Evolutionary conservation across 2,113 vertebrate genomes (phyloP).

Genomic region (Pygoscelis antarcticus): DNA sequence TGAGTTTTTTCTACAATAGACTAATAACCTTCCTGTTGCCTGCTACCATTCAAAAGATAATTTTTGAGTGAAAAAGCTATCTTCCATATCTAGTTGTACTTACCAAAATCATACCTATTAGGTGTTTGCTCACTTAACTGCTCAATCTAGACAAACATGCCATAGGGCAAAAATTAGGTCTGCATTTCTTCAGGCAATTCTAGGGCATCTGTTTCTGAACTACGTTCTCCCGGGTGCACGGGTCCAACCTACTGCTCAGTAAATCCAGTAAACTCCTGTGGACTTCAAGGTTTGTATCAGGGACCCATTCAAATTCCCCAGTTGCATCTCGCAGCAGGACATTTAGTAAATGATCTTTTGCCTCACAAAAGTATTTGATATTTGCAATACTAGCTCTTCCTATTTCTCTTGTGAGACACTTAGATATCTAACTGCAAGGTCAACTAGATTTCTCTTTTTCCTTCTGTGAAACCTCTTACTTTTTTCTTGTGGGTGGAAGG

Average conservation of each 20-base stretch:
- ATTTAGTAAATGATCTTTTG: neutral
- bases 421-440: neutral
- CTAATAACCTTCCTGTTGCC: neutral
- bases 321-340: neutral
- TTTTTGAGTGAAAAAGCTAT: neutral
- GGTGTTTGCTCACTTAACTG: neutral
- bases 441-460: neutral
- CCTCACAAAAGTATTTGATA: neutral
- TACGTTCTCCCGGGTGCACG: neutral
- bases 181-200: neutral
- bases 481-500: neutral
- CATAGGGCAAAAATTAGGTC: neutral
- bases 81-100: neutral
- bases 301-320: neutral
- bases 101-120: neutral
- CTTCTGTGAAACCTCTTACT: neutral
- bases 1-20: neutral
- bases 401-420: neutral
- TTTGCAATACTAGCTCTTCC: neutral
- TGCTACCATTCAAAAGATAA: neutral
- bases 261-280: neutral
- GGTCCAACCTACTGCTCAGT: neutral
- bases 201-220: neutral
- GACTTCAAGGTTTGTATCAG: neutral
- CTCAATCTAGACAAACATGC: neutral